Conservation (phyloP, 2,113 vertebrate species). For the Pangasianodon gigas region DNA sequence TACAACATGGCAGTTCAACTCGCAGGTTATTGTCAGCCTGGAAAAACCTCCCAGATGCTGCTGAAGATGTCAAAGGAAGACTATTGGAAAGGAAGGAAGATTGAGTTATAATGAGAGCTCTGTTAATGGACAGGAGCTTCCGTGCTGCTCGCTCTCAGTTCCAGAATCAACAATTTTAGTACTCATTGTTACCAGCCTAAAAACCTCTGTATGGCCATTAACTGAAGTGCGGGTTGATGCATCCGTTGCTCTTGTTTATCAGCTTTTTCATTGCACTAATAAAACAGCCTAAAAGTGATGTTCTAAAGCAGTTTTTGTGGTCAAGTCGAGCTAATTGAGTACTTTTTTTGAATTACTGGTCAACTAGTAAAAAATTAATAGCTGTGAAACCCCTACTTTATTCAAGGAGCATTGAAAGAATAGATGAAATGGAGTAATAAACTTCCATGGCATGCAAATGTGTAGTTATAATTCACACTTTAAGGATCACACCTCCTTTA, state of each 20-base stretch:
- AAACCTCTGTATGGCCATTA: neutral
- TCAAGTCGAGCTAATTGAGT: neutral
- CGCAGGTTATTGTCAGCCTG: neutral
- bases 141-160: neutral
- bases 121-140: neutral
- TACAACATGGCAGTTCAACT: neutral
- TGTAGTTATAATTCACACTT: neutral
- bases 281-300: neutral
- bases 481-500: neutral
- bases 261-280: neutral
- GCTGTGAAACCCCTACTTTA: neutral
- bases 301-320: neutral
- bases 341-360: neutral
- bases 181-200: neutral
- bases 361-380: constrained; percentile 19
- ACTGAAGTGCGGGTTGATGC: neutral
- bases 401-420: neutral
- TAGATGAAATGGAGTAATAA: neutral
- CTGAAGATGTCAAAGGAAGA: neutral
- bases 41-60: neutral
- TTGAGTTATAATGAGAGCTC: neutral
- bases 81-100: too few species aligned
- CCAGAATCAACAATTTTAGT: neutral
- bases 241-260: neutral
- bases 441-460: constrained; percentile 14